Percentiles rank a stretch among this genome's conserved stretches.
phyloP scores from a whole-genome alignment of 2,888 invertebrate genomes.

The Ectobius pallidus region DNA sequence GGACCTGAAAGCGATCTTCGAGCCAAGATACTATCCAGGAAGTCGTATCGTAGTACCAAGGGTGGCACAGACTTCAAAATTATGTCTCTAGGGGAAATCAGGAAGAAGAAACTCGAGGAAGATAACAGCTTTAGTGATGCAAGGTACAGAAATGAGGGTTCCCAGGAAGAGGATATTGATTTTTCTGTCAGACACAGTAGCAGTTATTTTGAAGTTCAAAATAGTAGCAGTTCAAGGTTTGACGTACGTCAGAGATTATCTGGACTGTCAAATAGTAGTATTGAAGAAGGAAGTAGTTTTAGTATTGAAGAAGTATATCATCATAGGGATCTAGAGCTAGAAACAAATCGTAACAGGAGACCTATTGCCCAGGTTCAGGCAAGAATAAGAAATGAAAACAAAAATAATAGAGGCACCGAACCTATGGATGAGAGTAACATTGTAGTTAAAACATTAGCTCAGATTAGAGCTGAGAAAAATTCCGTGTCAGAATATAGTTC shows the following conservation, averaged over 20 bases:
- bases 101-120: slow-evolving; percentile 45
- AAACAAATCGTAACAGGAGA: too few species aligned
- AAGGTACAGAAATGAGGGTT: not conserved
- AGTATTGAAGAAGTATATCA: too few species aligned
- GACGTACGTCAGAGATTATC: not conserved
- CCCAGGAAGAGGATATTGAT: not conserved
- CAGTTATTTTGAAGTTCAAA: not conserved
- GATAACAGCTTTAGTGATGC: not conserved
- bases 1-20: slow-evolving; percentile 9
- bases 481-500: not conserved
- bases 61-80: slow-evolving; percentile 54
- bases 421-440: slow-evolving; percentile 16
- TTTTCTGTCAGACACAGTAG: not conserved
- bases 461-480: slow-evolving; percentile 46
- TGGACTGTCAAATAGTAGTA: not conserved
- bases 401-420: not conserved
- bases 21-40: slow-evolving; percentile 1
- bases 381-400: not conserved
- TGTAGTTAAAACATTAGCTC: slow-evolving; percentile 46
- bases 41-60: not conserved
- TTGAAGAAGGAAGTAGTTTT: not conserved
- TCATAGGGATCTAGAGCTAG: too few species aligned
- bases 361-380: not conserved
- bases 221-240: not conserved
- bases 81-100: slow-evolving; percentile 60